Evolutionary conservation across 2,113 vertebrate genomes (phyloP), one percentile per base, ranked within the genome.

Genomic region (Marcusenius ussheri): DNA sequence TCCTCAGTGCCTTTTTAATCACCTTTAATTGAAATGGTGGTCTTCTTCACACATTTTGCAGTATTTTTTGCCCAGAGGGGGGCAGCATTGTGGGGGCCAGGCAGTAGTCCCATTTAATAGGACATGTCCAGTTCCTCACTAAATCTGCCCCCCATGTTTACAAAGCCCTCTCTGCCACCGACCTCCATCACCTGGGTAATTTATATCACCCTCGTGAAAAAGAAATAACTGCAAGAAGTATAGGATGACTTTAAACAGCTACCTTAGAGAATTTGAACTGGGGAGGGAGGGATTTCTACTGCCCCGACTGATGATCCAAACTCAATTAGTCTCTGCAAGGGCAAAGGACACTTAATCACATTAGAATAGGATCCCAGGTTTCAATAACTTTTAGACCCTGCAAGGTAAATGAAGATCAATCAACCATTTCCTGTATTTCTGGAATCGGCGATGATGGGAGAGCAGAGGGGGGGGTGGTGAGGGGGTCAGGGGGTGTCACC

Each of bases 371-470:
- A 95, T 95, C 94, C 96, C 95, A 94, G 93, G 95, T 94, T 94
- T 95, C 96, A 96, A 96, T 96, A 96, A 96, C 95, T 96, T 95
- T 96, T 96, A 96, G 95, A 93, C 95, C 94, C 89, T 94, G 93
- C 95, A 94, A 96, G 95, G 94, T 96, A 95, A 96, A 95, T 93
- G 94, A 95, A 94, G 94, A 96, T 96, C 96, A 96, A 95, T 96
- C 94, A 93, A 94, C 93, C 94, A 93, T 93, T 95, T 95, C 93
- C 94, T 94, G 92, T 94, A 85, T 77, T 92, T 91, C 90, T 91
- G 91, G 90, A 89, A n/a, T 27, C 53, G n/a, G 19, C n/a, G 35
- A 24, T 19, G 51, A 39, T 88, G 87, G 31, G 8, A 39, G 49
- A 8, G 56, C 19, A 21, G 35, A 56, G 7, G 84, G 10, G 85